These are phyloP conservation scores for Noctua comes DNA, from an alignment of 2,888 invertebrate species.

Conservation along the genomic window DNA sequence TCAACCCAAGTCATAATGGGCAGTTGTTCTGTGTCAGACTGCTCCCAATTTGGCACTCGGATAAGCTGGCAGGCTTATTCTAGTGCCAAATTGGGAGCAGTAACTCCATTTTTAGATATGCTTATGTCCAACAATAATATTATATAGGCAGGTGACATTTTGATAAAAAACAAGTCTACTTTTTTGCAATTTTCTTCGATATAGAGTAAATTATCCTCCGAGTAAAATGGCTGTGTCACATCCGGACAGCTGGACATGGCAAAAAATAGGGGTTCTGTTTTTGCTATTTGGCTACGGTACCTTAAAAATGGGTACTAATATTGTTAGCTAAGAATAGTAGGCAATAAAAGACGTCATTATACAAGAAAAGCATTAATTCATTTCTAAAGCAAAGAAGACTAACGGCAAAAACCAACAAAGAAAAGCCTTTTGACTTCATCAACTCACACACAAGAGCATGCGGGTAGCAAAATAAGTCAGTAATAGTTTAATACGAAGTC, in stretches of 20 bases:
- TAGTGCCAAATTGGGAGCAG: slow-evolving; percentile 5
- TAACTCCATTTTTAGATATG: neutral
- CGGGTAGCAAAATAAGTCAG: slow-evolving; percentile 42
- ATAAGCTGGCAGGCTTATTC: neutral
- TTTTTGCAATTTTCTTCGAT: neutral
- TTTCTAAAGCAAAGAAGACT: neutral
- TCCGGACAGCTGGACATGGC: neutral
- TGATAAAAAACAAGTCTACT: neutral
- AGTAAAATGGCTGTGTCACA: neutral
- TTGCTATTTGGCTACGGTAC: neutral
- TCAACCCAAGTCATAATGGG: neutral
- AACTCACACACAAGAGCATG: slow-evolving; percentile 11
- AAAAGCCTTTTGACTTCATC: slow-evolving; percentile 6
- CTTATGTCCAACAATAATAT: neutral
- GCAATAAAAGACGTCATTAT: neutral
- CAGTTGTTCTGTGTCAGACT: neutral
- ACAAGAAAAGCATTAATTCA: neutral
- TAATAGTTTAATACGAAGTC: slow-evolving; percentile 49
- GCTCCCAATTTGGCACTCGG: too few relatives aligned
- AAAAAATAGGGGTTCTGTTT: neutral
- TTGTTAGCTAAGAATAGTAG: neutral
- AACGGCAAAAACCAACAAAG: slow-evolving; percentile 4
- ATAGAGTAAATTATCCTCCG: neutral
- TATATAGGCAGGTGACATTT: neutral
- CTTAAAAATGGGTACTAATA: neutral